A percentile compares a stretch with the other conserved stretches of the same genome.
Conservation (phyloP, 2,113 vertebrate genomes). For the Nycticebus coucang region DNA sequence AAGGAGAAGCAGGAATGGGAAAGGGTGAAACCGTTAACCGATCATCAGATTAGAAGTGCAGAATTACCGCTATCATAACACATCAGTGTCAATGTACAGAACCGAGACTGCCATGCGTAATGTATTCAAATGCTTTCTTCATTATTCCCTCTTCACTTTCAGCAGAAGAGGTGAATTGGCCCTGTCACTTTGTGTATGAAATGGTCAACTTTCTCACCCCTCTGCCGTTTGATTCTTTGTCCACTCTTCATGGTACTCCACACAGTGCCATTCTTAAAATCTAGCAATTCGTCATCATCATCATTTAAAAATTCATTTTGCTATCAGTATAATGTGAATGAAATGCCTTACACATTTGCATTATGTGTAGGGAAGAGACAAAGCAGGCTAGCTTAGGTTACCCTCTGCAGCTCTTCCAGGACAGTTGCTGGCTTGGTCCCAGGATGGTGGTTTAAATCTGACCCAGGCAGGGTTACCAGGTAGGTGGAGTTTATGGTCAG, state of each 20-base stretch:
- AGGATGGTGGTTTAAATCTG: neutral
- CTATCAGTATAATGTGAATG: no score
- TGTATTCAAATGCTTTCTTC: neutral
- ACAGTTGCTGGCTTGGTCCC: neutral
- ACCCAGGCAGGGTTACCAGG: neutral
- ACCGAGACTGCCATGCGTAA: fast-evolving
- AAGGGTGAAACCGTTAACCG: neutral
- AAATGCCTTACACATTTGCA: neutral
- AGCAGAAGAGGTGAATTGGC: neutral
- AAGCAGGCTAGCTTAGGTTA: neutral
- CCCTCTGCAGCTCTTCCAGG: fast-evolving
- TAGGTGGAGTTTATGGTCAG: neutral
- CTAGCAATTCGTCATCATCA: neutral
- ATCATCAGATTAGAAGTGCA: neutral
- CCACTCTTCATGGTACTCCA: neutral
- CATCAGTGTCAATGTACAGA: fast-evolving
- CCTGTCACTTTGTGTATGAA: neutral
- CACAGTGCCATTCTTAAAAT: neutral
- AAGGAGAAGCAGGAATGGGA: neutral
- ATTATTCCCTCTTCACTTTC: neutral
- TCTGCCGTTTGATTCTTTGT: neutral
- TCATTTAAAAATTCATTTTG: neutral
- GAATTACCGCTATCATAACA: neutral
- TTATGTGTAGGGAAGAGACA: neutral
- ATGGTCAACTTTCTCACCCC: neutral